These are phyloP conservation scores for Caenorhabditis uteleia DNA, from an alignment of 2,888 invertebrate genomes.

Conservation along the genomic window DNA sequence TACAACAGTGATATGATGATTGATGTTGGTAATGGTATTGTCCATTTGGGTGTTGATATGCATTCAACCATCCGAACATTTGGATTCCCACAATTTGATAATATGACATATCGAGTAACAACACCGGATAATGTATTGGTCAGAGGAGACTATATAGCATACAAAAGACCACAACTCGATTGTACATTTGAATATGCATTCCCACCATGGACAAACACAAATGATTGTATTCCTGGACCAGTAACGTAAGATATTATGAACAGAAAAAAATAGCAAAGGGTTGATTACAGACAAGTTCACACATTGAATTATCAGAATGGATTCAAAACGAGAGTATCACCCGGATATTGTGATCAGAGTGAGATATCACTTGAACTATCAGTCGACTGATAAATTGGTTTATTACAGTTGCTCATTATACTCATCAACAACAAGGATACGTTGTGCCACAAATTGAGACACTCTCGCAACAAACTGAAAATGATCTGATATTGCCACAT, in stretches of 20 bases:
- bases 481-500: neutral
- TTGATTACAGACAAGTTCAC: slow-evolving; percentile 13
- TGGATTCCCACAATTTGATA: slow-evolving; percentile 9
- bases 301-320: slow-evolving; percentile 4
- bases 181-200: slow-evolving; percentile 25
- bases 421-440: slow-evolving; percentile 12
- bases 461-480: neutral
- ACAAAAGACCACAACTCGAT: slow-evolving; percentile 14
- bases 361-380: neutral
- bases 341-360: slow-evolving; percentile 24
- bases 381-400: neutral
- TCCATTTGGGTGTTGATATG: slow-evolving; percentile 21
- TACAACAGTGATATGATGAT: slow-evolving; percentile 30
- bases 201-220: slow-evolving; percentile 17
- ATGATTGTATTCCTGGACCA: slow-evolving; percentile 28
- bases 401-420: slow-evolving; percentile 15
- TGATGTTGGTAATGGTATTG: slow-evolving; percentile 34
- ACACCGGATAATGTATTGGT: neutral
- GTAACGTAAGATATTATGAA: slow-evolving; percentile 18
- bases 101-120: slow-evolving; percentile 14
- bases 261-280: neutral
- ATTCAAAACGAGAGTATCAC: slow-evolving; percentile 9
- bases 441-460: neutral
- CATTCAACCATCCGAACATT: slow-evolving; percentile 22
- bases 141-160: slow-evolving; percentile 8